A percentile compares a stretch with the other conserved stretches of the same genome.
Evolutionary conservation across 2,888 invertebrate genomes (phyloP).

Genomic region (Drosophila buzzatii): DNA sequence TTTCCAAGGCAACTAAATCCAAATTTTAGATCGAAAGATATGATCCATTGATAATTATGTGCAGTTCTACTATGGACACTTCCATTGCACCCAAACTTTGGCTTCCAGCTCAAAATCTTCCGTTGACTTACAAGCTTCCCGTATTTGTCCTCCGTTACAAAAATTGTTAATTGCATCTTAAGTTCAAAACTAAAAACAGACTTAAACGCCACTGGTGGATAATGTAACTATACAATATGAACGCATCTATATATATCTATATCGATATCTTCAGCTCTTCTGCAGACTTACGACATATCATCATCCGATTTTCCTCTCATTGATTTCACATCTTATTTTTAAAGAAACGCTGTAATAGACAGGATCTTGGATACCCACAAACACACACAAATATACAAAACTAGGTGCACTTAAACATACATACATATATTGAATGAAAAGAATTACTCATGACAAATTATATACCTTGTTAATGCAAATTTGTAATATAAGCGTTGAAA

Average conservation of each 20-base stretch:
- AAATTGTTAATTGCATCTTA: conserved; percentile 13
- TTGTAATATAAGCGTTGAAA: conserved; percentile 79
- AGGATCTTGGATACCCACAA: conserved; percentile 42
- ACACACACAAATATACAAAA: conserved; percentile 50
- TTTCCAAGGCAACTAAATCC: conserved; percentile 38
- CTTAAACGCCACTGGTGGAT: conserved; percentile 76
- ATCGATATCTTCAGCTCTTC: conserved; percentile 20
- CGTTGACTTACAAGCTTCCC: conserved; percentile 49
- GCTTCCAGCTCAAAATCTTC: conserved; percentile 69
- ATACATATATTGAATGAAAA: conserved; percentile 54
- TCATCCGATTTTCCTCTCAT: conserved; percentile 52
- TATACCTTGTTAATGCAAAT: conserved; percentile 74
- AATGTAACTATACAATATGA: conserved; percentile 51
- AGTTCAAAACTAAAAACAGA: conserved; percentile 48
- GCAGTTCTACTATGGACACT: conserved; percentile 15
- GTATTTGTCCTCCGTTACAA: conserved; percentile 36
- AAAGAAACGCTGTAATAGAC: conserved; percentile 45
- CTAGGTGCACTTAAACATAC: conserved; percentile 71
- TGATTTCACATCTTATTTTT: conserved; percentile 48
- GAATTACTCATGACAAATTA: conserved; percentile 48
- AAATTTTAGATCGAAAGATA: conserved; percentile 34
- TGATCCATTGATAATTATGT: conserved; percentile 11
- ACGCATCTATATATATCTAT: conserved; percentile 14
- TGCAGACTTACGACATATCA: conserved; percentile 43
- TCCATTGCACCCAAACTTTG: conserved; percentile 41